A percentile compares a stretch with the other conserved stretches of the same genome.
Evolutionary conservation across 2,113 vertebrate species (phyloP).

Genomic region (Isurus oxyrinchus): DNA sequence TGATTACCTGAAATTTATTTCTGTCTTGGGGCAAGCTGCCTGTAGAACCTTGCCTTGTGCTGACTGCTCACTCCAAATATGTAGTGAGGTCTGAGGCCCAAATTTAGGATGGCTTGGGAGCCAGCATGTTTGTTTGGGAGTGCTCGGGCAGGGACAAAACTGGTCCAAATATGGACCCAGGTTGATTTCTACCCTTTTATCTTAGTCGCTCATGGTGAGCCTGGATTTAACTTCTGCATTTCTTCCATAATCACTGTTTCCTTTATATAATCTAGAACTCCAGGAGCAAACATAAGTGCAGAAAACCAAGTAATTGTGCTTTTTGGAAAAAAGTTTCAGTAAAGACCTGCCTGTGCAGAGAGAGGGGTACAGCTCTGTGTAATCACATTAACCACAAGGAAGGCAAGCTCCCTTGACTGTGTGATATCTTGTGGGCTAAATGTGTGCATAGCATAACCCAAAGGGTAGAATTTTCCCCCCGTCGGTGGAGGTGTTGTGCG

Average conservation of each 20-base stretch:
- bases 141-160: neutral
- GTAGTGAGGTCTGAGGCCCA: neutral
- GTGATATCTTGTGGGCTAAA: neutral
- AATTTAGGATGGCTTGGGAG: neutral
- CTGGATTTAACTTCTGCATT: neutral
- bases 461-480: no score
- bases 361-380: neutral
- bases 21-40: no score
- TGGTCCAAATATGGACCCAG: neutral
- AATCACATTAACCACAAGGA: neutral
- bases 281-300: neutral
- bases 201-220: neutral
- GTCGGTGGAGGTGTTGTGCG: no score
- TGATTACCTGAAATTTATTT: no score
- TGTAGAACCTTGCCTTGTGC: no score
- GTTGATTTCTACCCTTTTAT: neutral
- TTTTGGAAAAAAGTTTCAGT: neutral
- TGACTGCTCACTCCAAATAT: neutral
- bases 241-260: neutral
- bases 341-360: neutral
- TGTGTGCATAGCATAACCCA: neutral
- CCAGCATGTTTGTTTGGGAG: no score
- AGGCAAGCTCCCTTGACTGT: neutral
- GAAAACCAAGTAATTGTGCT: neutral
- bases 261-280: neutral